Percentiles rank a stretch among this genome's conserved stretches.
Conservation (phyloP, 2,113 vertebrate species). For the Sarotherodon lohbergeri region DNA sequence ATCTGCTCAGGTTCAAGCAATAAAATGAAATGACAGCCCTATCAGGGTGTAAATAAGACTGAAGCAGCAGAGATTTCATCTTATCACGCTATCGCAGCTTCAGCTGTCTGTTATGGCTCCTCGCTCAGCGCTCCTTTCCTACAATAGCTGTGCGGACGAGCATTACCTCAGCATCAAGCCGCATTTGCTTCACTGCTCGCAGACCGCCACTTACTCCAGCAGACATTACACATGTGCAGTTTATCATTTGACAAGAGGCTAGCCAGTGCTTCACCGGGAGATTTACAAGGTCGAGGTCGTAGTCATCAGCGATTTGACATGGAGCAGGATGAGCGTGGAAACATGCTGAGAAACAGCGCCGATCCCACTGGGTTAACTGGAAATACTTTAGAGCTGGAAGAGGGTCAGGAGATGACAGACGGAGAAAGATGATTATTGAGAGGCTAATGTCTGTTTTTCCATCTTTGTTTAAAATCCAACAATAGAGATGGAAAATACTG, state of each 20-base stretch:
- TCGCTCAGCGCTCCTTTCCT: background rate
- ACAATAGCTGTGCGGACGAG: background rate
- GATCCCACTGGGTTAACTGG: background rate
- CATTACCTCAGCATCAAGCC: conserved; percentile 2
- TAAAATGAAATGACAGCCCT: background rate
- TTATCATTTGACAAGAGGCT: conserved; percentile 18
- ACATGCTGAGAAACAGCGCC: background rate
- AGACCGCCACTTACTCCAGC: conserved; percentile 15
- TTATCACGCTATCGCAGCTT: background rate
- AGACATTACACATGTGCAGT: conserved; percentile 34
- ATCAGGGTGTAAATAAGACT: background rate
- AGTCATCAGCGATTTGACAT: conserved; percentile 5
- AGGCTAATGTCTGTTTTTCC: background rate
- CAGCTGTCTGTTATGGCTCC: background rate
- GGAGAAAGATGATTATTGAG: background rate
- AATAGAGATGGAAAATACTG: background rate
- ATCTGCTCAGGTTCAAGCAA: background rate
- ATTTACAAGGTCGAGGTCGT: conserved; percentile 12
- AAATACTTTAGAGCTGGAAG: background rate
- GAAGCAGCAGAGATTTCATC: background rate
- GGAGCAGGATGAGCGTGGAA: conserved; percentile 3
- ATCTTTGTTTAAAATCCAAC: background rate
- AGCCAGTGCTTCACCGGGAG: background rate
- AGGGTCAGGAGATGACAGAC: background rate
- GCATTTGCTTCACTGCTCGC: background rate